Evolutionary conservation across 2,888 invertebrate genomes (phyloP).

Genomic region (Drosophila anceps): DNA sequence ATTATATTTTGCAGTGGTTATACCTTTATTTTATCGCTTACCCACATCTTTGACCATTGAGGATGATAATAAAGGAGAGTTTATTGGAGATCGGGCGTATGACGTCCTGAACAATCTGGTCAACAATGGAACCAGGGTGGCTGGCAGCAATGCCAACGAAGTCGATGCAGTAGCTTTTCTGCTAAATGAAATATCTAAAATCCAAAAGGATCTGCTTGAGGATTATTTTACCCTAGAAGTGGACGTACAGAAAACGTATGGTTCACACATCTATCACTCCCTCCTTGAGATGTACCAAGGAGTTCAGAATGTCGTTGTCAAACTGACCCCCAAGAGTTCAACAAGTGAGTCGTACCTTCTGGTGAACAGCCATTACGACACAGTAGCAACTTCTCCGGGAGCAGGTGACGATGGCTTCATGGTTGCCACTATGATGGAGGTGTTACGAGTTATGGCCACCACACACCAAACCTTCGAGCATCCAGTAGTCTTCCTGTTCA

Average conservation of each 20-base stretch:
- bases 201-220: conserved; percentile 61
- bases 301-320: conserved; percentile 83
- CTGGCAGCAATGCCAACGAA: conserved; percentile 91
- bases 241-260: conserved; percentile 79
- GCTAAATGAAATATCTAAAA: conserved; percentile 69
- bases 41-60: conserved; percentile 68
- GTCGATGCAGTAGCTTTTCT: conserved; percentile 86
- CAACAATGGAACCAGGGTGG: conserved; percentile 88
- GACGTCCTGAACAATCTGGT: conserved; percentile 22
- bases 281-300: conserved; percentile 79
- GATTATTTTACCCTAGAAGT: conserved; percentile 79
- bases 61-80: conserved; percentile 84
- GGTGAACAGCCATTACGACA: conserved; percentile 96
- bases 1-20: conserved; percentile 72
- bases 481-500: conserved; percentile 88
- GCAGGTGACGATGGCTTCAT: conserved; percentile 89
- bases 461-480: conserved; percentile 85
- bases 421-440: conserved; percentile 88
- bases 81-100: conserved; percentile 89
- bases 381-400: conserved; percentile 89
- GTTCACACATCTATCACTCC: conserved; percentile 65
- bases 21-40: conserved; percentile 67
- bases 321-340: conserved; percentile 71
- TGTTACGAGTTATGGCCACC: conserved; percentile 85
- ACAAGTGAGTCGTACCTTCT: conserved; percentile 85